Conservation (phyloP, 1,140 invertebrate species). For the Cotesia chilonis region DNA sequence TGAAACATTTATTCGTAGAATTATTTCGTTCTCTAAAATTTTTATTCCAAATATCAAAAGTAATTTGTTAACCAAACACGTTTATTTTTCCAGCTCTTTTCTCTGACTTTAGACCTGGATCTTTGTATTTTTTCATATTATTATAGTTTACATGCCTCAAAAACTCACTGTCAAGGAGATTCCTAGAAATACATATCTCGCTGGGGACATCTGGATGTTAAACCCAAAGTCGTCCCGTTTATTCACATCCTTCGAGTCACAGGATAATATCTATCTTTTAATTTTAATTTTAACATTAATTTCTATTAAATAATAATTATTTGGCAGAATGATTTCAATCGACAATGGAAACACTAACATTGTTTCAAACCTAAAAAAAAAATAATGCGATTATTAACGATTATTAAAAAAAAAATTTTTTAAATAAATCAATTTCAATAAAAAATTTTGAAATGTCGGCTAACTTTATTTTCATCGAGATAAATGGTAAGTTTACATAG, state of each 20-base stretch:
- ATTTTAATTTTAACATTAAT: background rate
- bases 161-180: slow-evolving; percentile 34
- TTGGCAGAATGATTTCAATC: background rate
- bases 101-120: slow-evolving; percentile 37
- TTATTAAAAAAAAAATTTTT: no score
- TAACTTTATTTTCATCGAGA: no score
- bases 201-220: slow-evolving; percentile 48
- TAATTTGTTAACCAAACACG: slow-evolving; percentile 54
- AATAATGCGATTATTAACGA: no score
- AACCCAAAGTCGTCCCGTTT: slow-evolving; percentile 1
- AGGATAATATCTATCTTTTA: slow-evolving; percentile 4
- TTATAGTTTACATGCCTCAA: slow-evolving; percentile 21
- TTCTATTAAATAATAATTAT: background rate
- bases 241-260: slow-evolving; percentile 4
- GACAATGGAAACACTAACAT: no score
- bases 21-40: background rate
- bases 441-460: no score
- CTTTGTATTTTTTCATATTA: slow-evolving; percentile 28
- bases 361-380: no score
- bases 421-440: no score
- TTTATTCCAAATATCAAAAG: slow-evolving; percentile 43
- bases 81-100: slow-evolving; percentile 37
- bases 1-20: no score
- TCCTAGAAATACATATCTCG: slow-evolving; percentile 52
- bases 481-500: no score